Base-by-base conservation (phyloP, 1,140 invertebrate species). In the Phymastichus coffea region DNA sequence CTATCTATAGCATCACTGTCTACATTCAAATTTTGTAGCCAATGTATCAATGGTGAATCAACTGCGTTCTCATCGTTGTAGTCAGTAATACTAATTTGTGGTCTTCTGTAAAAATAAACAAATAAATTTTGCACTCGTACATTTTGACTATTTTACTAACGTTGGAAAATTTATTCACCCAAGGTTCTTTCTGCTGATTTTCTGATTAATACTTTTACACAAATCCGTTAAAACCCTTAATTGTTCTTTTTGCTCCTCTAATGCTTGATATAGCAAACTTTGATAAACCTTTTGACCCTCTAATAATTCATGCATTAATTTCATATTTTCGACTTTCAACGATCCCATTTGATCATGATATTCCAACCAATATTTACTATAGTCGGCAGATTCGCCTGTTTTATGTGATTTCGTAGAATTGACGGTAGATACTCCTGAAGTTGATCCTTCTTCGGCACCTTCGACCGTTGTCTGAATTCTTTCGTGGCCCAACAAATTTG, bases 401-500 rank as follows among this genome's bases (percentile, higher is more conserved):
- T 83, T 82, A 19, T 84, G 77, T 1, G 85, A 85, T 66, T 88
- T 88, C 1, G 84, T 74, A 2, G 86, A 87, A 72, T 86, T 86
- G 12, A 88, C 81, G 2, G 88, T 88, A n/a, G 88, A 88, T 7
- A 82, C 74, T 19, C 85, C 86, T 19, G 85, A 87, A 7, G 87
- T 86, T 0, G 84, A 84, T 15, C 82, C 80, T 47, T 85, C 82
- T 53, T 86, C 86, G 12, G 78, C 77, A 30, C 79, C 77, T 41
- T 81, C 82, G 37, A 64, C 58, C 4, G 52, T 78, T 41, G 66
- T 71, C 61, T 77, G 77, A 23, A 73, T 69, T 61, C 77, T 63
- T 69, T 89, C 88, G 68, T 88, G 85, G 0, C 88, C 89, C 22
- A 88, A 85, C 46, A 93, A 75, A 77, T 92, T 91, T 14, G 89